Conservation (phyloP, 2,113 vertebrate genomes). For the Chaenogobius annularis region DNA sequence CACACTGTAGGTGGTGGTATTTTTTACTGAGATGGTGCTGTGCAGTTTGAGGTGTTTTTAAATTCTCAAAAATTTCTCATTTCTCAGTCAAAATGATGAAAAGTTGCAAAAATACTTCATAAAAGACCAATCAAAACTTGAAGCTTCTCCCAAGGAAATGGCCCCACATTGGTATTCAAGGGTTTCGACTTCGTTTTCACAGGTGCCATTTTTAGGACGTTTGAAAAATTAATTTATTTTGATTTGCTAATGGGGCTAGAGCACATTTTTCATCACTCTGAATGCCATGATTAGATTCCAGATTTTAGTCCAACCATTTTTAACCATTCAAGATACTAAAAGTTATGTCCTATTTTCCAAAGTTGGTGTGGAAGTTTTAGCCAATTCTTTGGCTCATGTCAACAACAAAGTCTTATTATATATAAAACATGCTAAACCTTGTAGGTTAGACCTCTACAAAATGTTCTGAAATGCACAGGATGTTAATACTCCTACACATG, state of each 20-base stretch:
- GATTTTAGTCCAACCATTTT: background rate
- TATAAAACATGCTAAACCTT: too few species aligned
- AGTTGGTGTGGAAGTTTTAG: too few species aligned
- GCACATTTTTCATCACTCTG: background rate
- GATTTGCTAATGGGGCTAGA: too few species aligned
- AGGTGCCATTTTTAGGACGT: background rate
- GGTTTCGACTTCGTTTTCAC: background rate
- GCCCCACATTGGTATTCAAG: background rate
- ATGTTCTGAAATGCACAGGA: too few species aligned
- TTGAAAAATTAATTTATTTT: too few species aligned
- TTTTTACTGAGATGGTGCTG: background rate
- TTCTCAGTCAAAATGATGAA: background rate
- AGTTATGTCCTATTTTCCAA: too few species aligned
- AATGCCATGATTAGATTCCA: background rate
- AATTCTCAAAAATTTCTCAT: background rate
- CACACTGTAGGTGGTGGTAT: background rate
- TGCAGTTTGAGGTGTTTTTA: background rate
- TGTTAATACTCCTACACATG: too few species aligned
- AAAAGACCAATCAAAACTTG: background rate
- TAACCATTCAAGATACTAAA: background rate
- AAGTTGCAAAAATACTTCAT: too few species aligned
- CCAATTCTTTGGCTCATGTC: too few species aligned
- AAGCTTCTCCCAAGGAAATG: too few species aligned
- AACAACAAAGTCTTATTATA: too few species aligned
- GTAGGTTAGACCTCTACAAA: too few species aligned